Evolutionary conservation across 2,113 vertebrate genomes (phyloP).

Genomic region (Protobothrops mucrosquamatus): DNA sequence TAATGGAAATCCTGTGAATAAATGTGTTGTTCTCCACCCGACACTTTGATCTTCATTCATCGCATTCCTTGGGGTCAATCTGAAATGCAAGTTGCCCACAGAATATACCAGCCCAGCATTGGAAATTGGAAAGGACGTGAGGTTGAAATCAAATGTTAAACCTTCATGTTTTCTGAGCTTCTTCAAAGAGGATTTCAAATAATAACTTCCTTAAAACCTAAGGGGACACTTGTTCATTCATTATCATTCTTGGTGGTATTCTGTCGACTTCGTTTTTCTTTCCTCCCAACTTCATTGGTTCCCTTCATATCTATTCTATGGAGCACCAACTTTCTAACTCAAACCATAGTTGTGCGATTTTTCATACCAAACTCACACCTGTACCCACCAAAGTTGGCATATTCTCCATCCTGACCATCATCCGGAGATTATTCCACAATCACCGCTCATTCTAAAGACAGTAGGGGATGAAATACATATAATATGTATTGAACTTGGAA

Average conservation of each 20-base stretch:
- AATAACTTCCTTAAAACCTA: neutral
- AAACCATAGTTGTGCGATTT: neutral
- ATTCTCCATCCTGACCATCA: no score
- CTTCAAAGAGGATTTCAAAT: neutral
- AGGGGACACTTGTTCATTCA: neutral
- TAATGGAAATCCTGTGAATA: conserved; percentile 24
- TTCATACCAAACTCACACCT: neutral
- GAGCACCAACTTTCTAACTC: neutral
- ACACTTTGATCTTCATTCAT: neutral
- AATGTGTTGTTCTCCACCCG: neutral
- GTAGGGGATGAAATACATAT: neutral
- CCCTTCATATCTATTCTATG: neutral
- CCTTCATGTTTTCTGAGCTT: neutral
- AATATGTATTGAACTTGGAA: neutral
- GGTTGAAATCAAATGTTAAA: neutral
- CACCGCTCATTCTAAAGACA: neutral
- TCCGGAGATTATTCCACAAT: neutral
- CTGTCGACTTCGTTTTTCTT: neutral
- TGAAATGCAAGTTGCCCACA: neutral
- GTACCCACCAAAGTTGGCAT: neutral
- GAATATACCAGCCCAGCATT: neutral
- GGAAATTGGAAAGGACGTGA: neutral
- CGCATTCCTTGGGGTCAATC: neutral
- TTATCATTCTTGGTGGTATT: neutral
- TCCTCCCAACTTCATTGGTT: neutral